Conservation (phyloP, 2,797 vertebrate genomes). For the Morus bassanus region DNA sequence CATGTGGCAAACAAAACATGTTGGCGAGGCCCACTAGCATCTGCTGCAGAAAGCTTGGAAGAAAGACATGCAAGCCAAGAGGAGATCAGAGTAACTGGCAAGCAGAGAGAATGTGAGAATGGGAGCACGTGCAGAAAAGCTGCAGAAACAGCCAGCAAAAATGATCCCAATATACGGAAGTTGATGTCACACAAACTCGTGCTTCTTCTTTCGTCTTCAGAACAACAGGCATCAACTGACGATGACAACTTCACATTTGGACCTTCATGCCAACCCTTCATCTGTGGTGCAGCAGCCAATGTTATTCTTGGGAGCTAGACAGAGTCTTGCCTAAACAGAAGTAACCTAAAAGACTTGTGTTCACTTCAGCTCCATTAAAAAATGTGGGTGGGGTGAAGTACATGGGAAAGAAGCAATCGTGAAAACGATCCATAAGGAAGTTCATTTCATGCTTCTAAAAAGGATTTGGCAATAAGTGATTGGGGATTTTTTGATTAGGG, state of each 20-base stretch:
- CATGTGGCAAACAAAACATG: slow-evolving; percentile 36
- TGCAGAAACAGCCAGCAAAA: slow-evolving; percentile 34
- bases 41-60: slow-evolving; percentile 47
- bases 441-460: slow-evolving; percentile 14
- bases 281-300: background rate
- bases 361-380: slow-evolving; percentile 51
- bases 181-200: slow-evolving; percentile 10
- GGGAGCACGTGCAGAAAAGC: slow-evolving; percentile 28
- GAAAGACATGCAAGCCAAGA: slow-evolving; percentile 41
- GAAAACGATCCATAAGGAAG: slow-evolving; percentile 43
- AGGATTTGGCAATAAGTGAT: slow-evolving; percentile 6
- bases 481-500: slow-evolving; percentile 6
- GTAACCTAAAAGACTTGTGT: background rate
- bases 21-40: slow-evolving; percentile 24
- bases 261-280: slow-evolving; percentile 4
- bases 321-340: slow-evolving; percentile 31
- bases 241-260: slow-evolving; percentile 13
- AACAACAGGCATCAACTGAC: background rate
- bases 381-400: slow-evolving; percentile 56
- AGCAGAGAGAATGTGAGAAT: slow-evolving; percentile 5
- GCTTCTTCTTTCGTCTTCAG: background rate
- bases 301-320: slow-evolving; percentile 45
- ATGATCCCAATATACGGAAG: background rate
- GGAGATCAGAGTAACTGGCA: slow-evolving; percentile 48
- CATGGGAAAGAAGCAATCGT: slow-evolving; percentile 48